These are phyloP conservation scores for Cosmia trapezina DNA, from an alignment of 2,888 invertebrate genomes.

Conservation along the genomic window DNA sequence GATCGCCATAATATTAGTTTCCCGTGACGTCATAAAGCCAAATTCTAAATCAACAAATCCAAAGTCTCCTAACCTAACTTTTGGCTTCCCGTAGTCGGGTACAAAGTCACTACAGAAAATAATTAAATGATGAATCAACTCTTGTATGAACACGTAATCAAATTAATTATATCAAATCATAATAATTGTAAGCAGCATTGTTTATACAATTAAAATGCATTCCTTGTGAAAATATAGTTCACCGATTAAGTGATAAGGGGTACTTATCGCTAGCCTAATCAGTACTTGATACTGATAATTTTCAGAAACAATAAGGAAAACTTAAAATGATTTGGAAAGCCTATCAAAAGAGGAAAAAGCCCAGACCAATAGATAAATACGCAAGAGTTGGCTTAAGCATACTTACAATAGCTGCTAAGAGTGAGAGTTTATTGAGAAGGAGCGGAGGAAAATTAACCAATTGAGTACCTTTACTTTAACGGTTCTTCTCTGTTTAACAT, in stretches of 20 bases:
- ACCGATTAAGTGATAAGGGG: slow-evolving; percentile 21
- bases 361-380: neutral
- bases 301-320: slow-evolving; percentile 6
- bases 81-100: neutral
- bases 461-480: neutral
- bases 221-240: neutral
- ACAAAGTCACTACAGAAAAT: neutral
- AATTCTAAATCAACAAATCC: neutral
- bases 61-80: neutral
- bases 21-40: neutral
- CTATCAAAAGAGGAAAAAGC: neutral
- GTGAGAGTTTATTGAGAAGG: neutral
- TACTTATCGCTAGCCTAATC: slow-evolving; percentile 27
- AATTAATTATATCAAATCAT: slow-evolving; percentile 28
- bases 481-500: neutral
- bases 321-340: neutral
- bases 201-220: neutral
- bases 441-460: neutral
- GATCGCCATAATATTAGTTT: neutral
- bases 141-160: neutral
- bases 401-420: neutral
- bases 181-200: slow-evolving; percentile 3
- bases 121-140: slow-evolving; percentile 8
- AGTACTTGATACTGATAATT: neutral
- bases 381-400: neutral